phyloP scores from a whole-genome alignment of 2,797 vertebrate genomes.

The Siniperca undulata region DNA sequence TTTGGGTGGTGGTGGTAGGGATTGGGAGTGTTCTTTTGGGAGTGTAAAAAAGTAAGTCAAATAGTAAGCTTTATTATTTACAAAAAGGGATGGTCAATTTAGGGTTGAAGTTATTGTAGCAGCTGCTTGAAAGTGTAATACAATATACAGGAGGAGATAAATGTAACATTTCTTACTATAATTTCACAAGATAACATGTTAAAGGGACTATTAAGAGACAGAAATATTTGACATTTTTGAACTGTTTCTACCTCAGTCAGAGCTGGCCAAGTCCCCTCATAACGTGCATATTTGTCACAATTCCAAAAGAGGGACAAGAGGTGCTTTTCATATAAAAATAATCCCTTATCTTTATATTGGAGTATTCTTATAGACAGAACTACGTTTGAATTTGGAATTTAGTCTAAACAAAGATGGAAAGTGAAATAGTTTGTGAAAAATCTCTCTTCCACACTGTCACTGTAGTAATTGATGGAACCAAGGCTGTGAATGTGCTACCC shows the following conservation, averaged over 20 bases:
- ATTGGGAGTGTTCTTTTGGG: not conserved
- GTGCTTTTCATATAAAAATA: conserved; percentile 18
- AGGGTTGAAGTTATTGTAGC: not conserved
- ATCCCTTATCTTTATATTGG: not conserved
- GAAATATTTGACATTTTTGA: conserved; percentile 1
- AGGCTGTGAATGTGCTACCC: conserved; percentile 62
- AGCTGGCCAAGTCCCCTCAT: conserved; percentile 1
- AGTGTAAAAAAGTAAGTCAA: conserved; percentile 8
- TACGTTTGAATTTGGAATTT: conserved; percentile 15
- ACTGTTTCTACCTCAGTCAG: conserved; percentile 9
- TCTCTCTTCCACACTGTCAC: conserved; percentile 15
- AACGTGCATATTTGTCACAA: not conserved
- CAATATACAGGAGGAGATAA: not conserved
- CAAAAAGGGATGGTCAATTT: not conserved
- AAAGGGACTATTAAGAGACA: not conserved
- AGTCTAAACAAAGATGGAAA: conserved; percentile 30
- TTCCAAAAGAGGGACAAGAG: not conserved
- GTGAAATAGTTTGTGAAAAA: conserved; percentile 21
- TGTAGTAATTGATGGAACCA: conserved; percentile 42
- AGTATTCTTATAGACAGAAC: conserved; percentile 9
- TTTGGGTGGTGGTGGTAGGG: not conserved
- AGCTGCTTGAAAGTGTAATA: not conserved
- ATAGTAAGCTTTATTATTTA: not conserved
- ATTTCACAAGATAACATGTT: not conserved
- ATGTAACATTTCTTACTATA: not conserved